Evolutionary conservation across 2,797 vertebrate genomes (phyloP), one percentile per base, ranked within the genome.

Genomic region (Sebastes hopkinsi): DNA sequence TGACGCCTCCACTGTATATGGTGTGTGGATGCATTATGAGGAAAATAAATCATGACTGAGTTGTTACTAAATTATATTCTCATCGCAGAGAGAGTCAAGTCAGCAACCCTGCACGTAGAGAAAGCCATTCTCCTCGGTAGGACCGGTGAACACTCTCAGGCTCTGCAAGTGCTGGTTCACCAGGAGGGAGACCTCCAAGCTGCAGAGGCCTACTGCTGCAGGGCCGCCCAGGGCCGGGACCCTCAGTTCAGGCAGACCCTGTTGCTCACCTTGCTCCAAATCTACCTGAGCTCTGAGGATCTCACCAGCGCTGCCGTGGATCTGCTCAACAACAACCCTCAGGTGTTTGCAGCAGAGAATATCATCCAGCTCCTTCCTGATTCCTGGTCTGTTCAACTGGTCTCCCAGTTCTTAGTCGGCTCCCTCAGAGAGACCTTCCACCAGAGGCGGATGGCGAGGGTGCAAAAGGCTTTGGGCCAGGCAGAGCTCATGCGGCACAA

Each of bases 371-470:
- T 92, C 9, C 89, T 95, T 74, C 95, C 94, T 2, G 92, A 81
- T 3, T 88, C 90, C 71, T 96, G 94, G 94, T 95, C 95, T 8
- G 62, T 95, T 38, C 90, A 92, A 65, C 85, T 95, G 59, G 80
- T 95, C 60, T 83, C 85, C 29, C 80, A 71, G 55, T 96, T 94
- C 80, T 81, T 95, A 54, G 59, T 90, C 2, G 79, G 87, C 30
- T 93, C 92, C 3, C 75, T 96, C 66, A 92, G 95, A 84, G 84
- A 82, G 69, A 88, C 75, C 10, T 71, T 89, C n/a, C 95, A 96
- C 77, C 88, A 81, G 79, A 89, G 88, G 77, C 88, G 89, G 74
- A 94, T 94, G 93, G 83, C 50, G 30, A 78, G 16, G 64, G 16
- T 96, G 76, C 88, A 95, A 62, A 90, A 73, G 70, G 91, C 82